Evolutionary conservation across 2,113 vertebrate species (phyloP).

Genomic region (Myotis brandtii): DNA sequence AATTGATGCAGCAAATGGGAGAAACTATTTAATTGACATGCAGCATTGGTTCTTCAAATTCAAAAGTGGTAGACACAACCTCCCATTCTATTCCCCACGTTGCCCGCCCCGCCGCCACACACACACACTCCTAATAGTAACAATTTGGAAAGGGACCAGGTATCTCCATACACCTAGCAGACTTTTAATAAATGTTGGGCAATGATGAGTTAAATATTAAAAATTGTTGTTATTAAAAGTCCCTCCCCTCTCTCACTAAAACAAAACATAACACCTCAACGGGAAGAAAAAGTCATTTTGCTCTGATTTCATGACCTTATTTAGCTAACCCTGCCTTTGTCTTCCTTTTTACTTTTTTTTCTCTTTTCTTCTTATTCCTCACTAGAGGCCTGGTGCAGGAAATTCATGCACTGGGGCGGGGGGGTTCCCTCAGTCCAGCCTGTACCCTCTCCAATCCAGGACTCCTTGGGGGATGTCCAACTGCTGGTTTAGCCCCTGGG

Average conservation of each 20-base stretch:
- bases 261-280: not conserved
- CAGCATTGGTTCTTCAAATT: not conserved
- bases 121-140: not conserved
- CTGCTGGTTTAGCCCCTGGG: too few relatives aligned
- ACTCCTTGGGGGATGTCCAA: too few relatives aligned
- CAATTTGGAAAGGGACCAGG: not conserved
- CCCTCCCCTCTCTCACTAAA: not conserved
- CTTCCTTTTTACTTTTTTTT: not conserved
- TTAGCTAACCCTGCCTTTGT: not conserved
- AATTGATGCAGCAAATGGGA: not conserved
- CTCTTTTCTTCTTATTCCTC: not conserved
- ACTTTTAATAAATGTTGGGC: not conserved
- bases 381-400: not conserved
- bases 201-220: not conserved
- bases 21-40: not conserved
- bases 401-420: too few relatives aligned
- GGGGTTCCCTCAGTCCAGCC: too few relatives aligned
- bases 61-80: not conserved
- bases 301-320: not conserved
- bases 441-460: too few relatives aligned
- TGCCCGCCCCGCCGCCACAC: fast-evolving
- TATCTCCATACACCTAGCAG: not conserved
- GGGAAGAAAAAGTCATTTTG: not conserved
- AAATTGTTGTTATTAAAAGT: not conserved
- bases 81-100: not conserved